A percentile compares a stretch with the other conserved stretches of the same genome.
These are phyloP conservation scores for Philypnodon macrostomus DNA, from an alignment of 2,797 vertebrate genomes.

Conservation along the genomic window DNA sequence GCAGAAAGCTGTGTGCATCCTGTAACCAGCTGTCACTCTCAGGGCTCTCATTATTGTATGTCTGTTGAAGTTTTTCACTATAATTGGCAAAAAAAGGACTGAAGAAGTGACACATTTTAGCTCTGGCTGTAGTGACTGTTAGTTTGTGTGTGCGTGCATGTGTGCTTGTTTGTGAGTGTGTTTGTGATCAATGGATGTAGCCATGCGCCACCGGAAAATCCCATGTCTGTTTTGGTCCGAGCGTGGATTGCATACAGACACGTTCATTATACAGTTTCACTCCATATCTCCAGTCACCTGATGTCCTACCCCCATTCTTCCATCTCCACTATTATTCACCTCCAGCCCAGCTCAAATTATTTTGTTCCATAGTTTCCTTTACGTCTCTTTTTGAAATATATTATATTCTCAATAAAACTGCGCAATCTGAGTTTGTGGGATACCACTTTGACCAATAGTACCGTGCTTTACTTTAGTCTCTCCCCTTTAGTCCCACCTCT, in stretches of 20 bases:
- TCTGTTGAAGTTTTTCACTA: slow-evolving; percentile 20
- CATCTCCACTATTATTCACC: slow-evolving; percentile 9
- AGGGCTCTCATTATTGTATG: slow-evolving; percentile 5
- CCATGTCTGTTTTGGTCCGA: slow-evolving; percentile 47
- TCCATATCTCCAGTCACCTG: slow-evolving; percentile 29
- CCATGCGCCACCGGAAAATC: slow-evolving; percentile 55
- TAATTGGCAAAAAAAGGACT: slow-evolving; percentile 38
- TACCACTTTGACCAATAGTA: too few relatives aligned
- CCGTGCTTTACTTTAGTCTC: too few relatives aligned
- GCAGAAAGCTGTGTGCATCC: slow-evolving; percentile 12
- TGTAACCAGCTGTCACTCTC: slow-evolving; percentile 12
- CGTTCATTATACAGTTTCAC: slow-evolving; percentile 35
- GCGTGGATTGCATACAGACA: slow-evolving; percentile 57
- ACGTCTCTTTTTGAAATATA: too few relatives aligned
- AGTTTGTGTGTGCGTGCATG: too few relatives aligned
- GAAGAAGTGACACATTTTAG: slow-evolving; percentile 23
- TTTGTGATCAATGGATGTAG: slow-evolving; percentile 41
- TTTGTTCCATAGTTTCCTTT: not conserved
- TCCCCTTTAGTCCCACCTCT: too few relatives aligned
- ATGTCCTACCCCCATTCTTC: slow-evolving; percentile 20
- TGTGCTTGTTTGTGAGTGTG: too few relatives aligned
- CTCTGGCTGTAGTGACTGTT: slow-evolving; percentile 18
- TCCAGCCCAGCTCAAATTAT: not conserved
- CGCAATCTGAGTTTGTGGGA: too few relatives aligned
- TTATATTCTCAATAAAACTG: too few relatives aligned